These are phyloP conservation scores for Ancistrus triradiatus DNA, from an alignment of 2,113 vertebrate genomes.

Conservation along the genomic window DNA sequence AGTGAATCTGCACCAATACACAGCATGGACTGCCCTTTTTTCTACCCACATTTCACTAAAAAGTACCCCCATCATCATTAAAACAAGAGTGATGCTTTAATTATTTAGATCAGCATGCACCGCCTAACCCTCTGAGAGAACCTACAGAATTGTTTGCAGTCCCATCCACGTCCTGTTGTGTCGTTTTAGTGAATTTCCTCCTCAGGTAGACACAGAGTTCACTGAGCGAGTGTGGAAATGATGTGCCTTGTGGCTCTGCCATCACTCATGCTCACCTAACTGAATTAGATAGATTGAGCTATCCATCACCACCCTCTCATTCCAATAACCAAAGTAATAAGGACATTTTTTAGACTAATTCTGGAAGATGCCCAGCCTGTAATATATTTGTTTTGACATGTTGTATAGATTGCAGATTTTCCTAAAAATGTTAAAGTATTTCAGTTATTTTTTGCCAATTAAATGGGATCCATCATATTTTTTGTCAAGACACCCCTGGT, in stretches of 20 bases:
- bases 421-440: constrained; percentile 16
- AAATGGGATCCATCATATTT: too few species aligned
- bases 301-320: constrained; percentile 57
- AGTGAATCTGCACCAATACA: neutral
- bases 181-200: constrained; percentile 37
- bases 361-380: constrained; percentile 26
- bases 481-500: too few species aligned
- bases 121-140: constrained; percentile 15
- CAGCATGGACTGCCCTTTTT: neutral
- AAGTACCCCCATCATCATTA: constrained; percentile 18
- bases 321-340: constrained; percentile 56
- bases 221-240: constrained; percentile 43
- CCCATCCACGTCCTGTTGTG: constrained; percentile 4
- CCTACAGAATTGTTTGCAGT: constrained; percentile 13
- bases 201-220: constrained; percentile 52
- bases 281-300: constrained; percentile 60
- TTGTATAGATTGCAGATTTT: constrained; percentile 37
- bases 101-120: constrained; percentile 5
- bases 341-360: constrained; percentile 46
- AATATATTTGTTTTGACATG: constrained; percentile 40
- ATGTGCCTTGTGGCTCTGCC: constrained; percentile 48
- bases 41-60: constrained; percentile 7
- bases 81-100: constrained; percentile 26
- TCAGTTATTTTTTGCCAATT: constrained; percentile 5
- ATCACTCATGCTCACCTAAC: constrained; percentile 61